A percentile compares a stretch with the other conserved stretches of the same genome.
These are phyloP conservation scores for Spodoptera frugiperda DNA, from an alignment of 1,140 invertebrate genomes.

Conservation along the genomic window DNA sequence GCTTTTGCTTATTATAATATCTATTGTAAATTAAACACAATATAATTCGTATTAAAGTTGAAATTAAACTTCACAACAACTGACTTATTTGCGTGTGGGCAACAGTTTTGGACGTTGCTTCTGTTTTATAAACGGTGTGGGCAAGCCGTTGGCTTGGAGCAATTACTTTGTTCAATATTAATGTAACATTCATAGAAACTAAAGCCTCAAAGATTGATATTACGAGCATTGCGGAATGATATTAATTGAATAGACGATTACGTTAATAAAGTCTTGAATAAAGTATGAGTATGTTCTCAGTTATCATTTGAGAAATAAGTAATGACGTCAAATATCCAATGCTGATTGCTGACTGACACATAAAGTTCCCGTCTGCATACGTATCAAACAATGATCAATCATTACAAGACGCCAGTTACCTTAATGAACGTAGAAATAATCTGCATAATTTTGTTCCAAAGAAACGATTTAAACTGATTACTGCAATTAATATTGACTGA, in stretches of 20 bases:
- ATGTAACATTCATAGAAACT: neutral
- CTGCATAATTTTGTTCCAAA: slow-evolving; percentile 22
- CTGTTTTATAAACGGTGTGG: slow-evolving; percentile 23
- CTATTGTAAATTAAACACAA: no score
- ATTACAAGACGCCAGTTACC: slow-evolving; percentile 3
- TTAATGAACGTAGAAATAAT: slow-evolving; percentile 24
- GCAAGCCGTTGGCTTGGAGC: slow-evolving; percentile 9
- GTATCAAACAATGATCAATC: neutral
- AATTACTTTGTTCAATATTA: neutral
- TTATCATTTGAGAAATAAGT: no score
- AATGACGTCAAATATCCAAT: no score
- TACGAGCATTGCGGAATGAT: no score
- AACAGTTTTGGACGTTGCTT: slow-evolving; percentile 8
- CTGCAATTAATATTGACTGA: slow-evolving; percentile 34
- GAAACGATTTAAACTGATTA: slow-evolving; percentile 36
- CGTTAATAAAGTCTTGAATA: no score
- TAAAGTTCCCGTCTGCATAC: no score
- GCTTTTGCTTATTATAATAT: no score
- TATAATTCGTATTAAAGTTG: neutral
- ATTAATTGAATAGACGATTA: no score
- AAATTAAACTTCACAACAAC: slow-evolving; percentile 6
- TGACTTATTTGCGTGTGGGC: neutral
- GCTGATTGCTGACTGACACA: no score
- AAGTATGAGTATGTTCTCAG: no score
- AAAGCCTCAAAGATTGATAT: neutral